Evolutionary conservation across 2,797 vertebrate genomes (phyloP).

Genomic region (Betta splendens): DNA sequence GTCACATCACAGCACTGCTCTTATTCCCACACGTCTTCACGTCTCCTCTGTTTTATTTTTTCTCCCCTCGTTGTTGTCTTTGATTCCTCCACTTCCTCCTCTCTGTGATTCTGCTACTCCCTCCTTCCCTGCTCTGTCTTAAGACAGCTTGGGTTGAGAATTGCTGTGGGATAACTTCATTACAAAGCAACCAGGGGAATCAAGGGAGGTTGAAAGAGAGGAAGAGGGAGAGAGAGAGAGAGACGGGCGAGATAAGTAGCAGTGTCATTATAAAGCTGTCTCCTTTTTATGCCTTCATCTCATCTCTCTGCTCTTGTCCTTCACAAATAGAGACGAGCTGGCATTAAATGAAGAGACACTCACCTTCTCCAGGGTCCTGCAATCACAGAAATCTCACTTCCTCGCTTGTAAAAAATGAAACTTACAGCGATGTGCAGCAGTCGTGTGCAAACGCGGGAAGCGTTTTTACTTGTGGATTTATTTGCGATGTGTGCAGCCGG

Average conservation of each 20-base stretch:
- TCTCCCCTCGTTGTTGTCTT: slow-evolving; percentile 45
- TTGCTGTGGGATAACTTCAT: slow-evolving; percentile 70
- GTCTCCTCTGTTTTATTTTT: slow-evolving; percentile 37
- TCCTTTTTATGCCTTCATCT: slow-evolving; percentile 64
- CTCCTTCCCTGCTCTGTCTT: slow-evolving; percentile 51
- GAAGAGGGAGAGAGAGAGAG: slow-evolving; percentile 5
- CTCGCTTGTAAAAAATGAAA: slow-evolving; percentile 16
- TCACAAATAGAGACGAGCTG: slow-evolving; percentile 57
- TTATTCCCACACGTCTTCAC: slow-evolving; percentile 25
- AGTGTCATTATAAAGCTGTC: slow-evolving; percentile 64
- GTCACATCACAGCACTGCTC: slow-evolving; percentile 29
- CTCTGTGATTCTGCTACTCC: slow-evolving; percentile 48
- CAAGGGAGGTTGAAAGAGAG: slow-evolving; percentile 58
- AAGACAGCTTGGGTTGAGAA: slow-evolving; percentile 53
- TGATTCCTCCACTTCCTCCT: slow-evolving; percentile 43
- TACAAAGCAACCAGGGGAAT: slow-evolving; percentile 64
- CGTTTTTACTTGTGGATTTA: slow-evolving; percentile 19
- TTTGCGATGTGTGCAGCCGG: not conserved
- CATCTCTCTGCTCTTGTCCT: slow-evolving; percentile 61
- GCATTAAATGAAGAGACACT: slow-evolving; percentile 50
- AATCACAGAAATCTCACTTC: slow-evolving; percentile 36
- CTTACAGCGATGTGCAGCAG: slow-evolving; percentile 10
- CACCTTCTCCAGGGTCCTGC: slow-evolving; percentile 37
- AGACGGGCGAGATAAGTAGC: slow-evolving; percentile 55
- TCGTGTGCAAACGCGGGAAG: slow-evolving; percentile 19